Percentiles rank a stretch among this genome's conserved stretches.
phyloP scores from a whole-genome alignment of 2,113 vertebrate genomes.

The Danionella cerebrum region DNA sequence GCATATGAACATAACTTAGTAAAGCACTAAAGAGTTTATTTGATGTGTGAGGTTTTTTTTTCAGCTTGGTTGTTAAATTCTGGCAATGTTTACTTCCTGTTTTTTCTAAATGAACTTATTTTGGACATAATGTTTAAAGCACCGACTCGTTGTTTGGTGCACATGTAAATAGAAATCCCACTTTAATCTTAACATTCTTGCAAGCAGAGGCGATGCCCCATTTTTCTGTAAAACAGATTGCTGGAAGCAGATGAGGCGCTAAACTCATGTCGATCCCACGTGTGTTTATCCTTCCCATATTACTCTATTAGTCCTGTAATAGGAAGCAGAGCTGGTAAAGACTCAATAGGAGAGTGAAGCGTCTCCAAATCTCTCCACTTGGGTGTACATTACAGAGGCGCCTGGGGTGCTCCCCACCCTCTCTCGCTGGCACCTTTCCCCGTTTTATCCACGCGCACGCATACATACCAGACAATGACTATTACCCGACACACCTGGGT shows the following conservation, averaged over 20 bases:
- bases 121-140: too few species aligned
- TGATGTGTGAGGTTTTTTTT: too few species aligned
- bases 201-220: not conserved
- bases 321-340: not conserved
- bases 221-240: not conserved
- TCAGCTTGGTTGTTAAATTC: too few species aligned
- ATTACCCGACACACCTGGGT: slow-evolving; percentile 73
- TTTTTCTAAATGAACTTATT: too few species aligned
- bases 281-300: not conserved
- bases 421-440: slow-evolving; percentile 42
- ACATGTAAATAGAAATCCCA: too few species aligned
- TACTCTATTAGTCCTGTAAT: not conserved
- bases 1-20: too few species aligned
- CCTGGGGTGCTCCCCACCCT: slow-evolving; percentile 37
- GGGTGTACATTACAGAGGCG: slow-evolving; percentile 43
- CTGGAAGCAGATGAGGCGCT: slow-evolving; percentile 3
- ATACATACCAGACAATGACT: slow-evolving; percentile 64
- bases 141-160: too few species aligned
- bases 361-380: slow-evolving; percentile 39
- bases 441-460: slow-evolving; percentile 19
- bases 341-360: not conserved
- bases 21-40: too few species aligned
- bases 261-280: not conserved
- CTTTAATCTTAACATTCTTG: not conserved
- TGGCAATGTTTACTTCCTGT: too few species aligned